Evolutionary conservation across 2,113 vertebrate genomes (phyloP).

Genomic region (Rhynchomys soricoides): DNA sequence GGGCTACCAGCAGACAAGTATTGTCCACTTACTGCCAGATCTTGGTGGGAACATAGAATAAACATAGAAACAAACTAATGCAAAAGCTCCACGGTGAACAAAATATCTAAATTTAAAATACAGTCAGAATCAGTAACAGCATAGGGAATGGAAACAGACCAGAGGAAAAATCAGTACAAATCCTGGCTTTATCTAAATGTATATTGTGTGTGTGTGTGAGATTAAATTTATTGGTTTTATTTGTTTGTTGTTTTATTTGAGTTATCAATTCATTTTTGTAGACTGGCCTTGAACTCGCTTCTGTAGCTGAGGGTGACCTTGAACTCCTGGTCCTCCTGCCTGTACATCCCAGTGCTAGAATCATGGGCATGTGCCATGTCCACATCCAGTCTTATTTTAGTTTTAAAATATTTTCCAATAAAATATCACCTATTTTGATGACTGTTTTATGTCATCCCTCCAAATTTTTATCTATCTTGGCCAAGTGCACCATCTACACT

Average conservation of each 20-base stretch:
- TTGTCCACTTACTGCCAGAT: slow-evolving; percentile 8
- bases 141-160: neutral
- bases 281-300: neutral
- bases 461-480: neutral
- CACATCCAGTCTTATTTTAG: neutral
- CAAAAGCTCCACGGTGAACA: neutral
- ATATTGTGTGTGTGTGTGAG: neutral
- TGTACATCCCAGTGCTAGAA: neutral
- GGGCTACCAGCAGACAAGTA: neutral
- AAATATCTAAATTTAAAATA: slow-evolving; percentile 36
- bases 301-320: neutral
- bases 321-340: neutral
- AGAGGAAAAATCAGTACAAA: slow-evolving; percentile 22
- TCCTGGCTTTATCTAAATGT: neutral
- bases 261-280: neutral
- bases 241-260: neutral
- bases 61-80: slow-evolving; percentile 32
- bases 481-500: neutral
- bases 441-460: neutral
- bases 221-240: neutral
- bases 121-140: slow-evolving; percentile 11
- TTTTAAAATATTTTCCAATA: neutral
- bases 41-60: neutral
- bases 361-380: neutral
- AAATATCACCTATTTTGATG: slow-evolving; percentile 21